These are phyloP conservation scores for Eupeodes corollae DNA, from an alignment of 1,140 invertebrate species.

Conservation along the genomic window DNA sequence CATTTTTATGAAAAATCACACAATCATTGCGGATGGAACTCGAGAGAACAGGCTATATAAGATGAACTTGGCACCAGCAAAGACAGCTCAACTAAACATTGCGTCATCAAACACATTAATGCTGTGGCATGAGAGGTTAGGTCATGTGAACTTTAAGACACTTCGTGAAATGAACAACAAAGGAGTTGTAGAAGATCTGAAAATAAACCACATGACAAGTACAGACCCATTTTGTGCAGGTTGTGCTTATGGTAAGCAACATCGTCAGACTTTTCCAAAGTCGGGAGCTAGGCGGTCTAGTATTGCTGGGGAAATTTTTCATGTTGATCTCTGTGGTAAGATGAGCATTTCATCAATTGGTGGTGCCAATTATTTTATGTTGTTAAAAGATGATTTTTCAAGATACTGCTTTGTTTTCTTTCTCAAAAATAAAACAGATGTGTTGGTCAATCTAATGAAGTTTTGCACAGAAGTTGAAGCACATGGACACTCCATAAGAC, in stretches of 20 bases:
- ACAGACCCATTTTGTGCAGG: no score
- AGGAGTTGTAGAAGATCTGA: no score
- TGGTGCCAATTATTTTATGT: conserved; percentile 28
- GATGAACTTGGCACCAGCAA: conserved; percentile 10
- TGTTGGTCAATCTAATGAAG: conserved; percentile 8
- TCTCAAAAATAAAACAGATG: conserved; percentile 19
- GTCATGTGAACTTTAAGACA: no score
- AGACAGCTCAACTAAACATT: no score
- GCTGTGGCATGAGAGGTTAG: no score
- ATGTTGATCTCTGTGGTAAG: conserved; percentile 22
- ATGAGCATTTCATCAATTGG: conserved; percentile 18
- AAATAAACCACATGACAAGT: no score
- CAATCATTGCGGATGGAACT: conserved; percentile 6
- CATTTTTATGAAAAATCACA: no score
- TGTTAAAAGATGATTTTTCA: conserved; percentile 29
- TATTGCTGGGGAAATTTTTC: conserved; percentile 11
- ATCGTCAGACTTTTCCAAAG: no score
- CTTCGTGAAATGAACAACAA: no score
- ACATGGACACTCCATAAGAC: conserved; percentile 8
- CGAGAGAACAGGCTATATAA: conserved; percentile 6
- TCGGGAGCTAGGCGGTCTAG: no score
- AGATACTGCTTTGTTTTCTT: conserved; percentile 18
- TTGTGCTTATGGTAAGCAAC: no score
- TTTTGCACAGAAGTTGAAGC: background rate
- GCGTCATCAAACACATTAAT: no score